Evolutionary conservation across 2,888 invertebrate species (phyloP).

Genomic region (Lycocerus yunnanus): DNA sequence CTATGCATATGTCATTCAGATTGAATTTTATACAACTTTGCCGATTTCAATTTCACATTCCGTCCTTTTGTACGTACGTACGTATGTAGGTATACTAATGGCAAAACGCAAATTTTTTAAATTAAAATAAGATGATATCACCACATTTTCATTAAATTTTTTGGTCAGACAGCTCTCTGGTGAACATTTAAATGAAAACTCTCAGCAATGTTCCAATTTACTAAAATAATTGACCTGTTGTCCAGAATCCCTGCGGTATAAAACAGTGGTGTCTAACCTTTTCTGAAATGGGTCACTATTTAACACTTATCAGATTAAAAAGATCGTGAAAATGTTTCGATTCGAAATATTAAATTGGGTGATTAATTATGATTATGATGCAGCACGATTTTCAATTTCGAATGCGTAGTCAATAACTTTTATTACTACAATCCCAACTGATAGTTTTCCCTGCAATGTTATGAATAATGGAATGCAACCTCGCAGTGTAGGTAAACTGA

Average conservation of each 20-base stretch:
- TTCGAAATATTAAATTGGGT: background rate
- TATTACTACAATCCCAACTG: background rate
- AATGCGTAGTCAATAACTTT: background rate
- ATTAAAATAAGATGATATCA: background rate
- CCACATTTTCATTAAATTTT: constrained; percentile 3
- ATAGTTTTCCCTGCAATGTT: constrained; percentile 10
- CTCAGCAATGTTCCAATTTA: constrained; percentile 25
- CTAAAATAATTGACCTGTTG: constrained; percentile 33
- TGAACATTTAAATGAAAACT: constrained; percentile 27
- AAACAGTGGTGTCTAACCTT: constrained; percentile 9
- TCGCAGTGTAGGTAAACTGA: constrained; percentile 24
- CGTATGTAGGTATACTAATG: too few relatives aligned
- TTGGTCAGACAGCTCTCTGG: constrained; percentile 23
- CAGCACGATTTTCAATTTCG: background rate
- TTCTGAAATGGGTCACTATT: constrained; percentile 5
- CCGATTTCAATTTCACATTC: constrained; percentile 4
- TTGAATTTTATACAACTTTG: constrained; percentile 11
- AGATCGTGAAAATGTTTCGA: background rate
- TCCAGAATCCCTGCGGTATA: constrained; percentile 27
- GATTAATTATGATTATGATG: background rate
- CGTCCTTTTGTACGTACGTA: background rate
- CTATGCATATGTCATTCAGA: constrained; percentile 19
- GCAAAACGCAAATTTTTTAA: background rate
- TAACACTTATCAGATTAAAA: background rate
- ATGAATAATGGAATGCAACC: constrained; percentile 23